Evolutionary conservation across 2,113 vertebrate genomes (phyloP), one percentile per base, ranked within the genome.

Genomic region (Ursus arctos): DNA sequence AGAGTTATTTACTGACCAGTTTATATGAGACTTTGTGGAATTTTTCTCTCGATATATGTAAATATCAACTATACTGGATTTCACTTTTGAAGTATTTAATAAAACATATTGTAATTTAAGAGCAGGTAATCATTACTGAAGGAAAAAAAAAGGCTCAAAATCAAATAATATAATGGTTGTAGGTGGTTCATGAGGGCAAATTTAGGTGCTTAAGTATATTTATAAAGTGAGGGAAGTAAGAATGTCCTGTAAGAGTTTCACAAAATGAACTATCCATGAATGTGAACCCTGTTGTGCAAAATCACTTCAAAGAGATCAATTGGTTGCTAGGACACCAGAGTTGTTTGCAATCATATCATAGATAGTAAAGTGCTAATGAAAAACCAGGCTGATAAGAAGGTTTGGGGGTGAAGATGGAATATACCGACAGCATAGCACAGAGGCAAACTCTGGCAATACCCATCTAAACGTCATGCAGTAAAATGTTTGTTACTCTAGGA

Each of bases 401-500:
- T 43, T 40, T 84, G 21, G 15, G 31, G 47, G 4, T 89, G 15
- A 28, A 53, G 92, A 53, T 36, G 22, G 9, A 15, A 33, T 63
- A 43, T 61, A 57, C n/a, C 82, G 7, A 36, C 0, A 71, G 22
- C 5, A 74, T 82, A 69, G 3, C 28, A 33, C 55, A 85, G 7
- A 36, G 49, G 4, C 2, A 85, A 61, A 69, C 7, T 28, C 1
- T 69, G 22, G 28, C 9, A n/a, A 47, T 31, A 79, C 0, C 2
- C 31, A 26, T 8, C 9, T 51, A 63, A 61, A 88, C 0, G 0
- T 11, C 28, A 31, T 12, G 2, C 2, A 59, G 0, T 21, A 3
- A 61, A 51, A 1, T 19, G 10, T 49, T 63, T 24, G 7, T 12
- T 16, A 26, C 19, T 7, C 28, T 14, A 59, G 33, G 33, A 40